Conservation (phyloP, 92 coral and sea anemone genomes). For the Heteractis magnifica region DNA sequence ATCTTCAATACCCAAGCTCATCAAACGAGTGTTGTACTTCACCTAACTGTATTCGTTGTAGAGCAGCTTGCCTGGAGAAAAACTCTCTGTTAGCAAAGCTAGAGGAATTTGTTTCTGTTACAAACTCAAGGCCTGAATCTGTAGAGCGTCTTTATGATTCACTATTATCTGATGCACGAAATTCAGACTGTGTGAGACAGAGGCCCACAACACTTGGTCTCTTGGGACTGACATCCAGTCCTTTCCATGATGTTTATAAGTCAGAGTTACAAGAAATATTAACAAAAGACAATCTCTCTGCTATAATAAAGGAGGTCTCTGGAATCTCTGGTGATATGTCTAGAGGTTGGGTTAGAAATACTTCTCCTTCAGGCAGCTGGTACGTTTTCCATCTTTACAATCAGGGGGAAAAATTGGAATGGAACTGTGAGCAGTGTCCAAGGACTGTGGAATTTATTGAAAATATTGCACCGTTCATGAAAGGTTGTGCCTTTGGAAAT, state of each 20-base stretch:
- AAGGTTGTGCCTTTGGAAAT: slow-evolving; percentile 89
- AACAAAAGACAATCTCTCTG: slow-evolving; percentile 28
- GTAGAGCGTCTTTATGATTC: slow-evolving; percentile 56
- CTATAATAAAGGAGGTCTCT: slow-evolving; percentile 58
- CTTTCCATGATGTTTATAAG: slow-evolving; percentile 53
- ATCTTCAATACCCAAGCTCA: slow-evolving; percentile 16
- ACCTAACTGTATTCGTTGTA: slow-evolving; percentile 58
- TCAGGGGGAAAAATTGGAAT: slow-evolving; percentile 69
- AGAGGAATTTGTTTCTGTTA: slow-evolving; percentile 34
- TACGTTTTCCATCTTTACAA: slow-evolving; percentile 69
- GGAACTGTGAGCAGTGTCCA: slow-evolving; percentile 73
- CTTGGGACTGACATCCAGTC: slow-evolving; percentile 44
- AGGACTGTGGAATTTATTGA: slow-evolving; percentile 58
- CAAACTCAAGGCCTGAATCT: slow-evolving; percentile 15
- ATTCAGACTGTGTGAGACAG: slow-evolving; percentile 45
- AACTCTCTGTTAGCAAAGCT: slow-evolving; percentile 42
- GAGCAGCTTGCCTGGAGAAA: slow-evolving; percentile 30
- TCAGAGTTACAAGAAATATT: slow-evolving; percentile 31
- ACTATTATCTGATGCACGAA: slow-evolving; percentile 1
- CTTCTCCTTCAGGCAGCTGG: slow-evolving; percentile 77
- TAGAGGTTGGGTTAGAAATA: slow-evolving; percentile 73
- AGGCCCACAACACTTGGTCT: slow-evolving; percentile 75
- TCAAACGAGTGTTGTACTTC: slow-evolving; percentile 42
- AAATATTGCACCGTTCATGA: slow-evolving; percentile 45
- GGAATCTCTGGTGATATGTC: slow-evolving; percentile 33